Conservation (phyloP, 1,140 invertebrate genomes). For the Drosophila parvula region DNA sequence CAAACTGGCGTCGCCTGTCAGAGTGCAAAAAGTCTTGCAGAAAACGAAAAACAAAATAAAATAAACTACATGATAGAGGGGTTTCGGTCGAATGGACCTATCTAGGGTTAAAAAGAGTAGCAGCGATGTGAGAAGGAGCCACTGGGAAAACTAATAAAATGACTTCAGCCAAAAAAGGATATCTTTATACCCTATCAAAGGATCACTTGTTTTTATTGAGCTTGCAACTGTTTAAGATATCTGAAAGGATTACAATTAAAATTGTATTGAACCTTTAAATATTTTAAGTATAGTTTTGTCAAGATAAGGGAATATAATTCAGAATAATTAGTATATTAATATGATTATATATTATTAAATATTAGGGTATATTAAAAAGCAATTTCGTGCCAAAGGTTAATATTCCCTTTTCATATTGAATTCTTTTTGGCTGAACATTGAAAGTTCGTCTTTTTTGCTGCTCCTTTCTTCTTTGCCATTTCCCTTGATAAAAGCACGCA, state of each 20-base stretch:
- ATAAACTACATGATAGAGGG: conserved; percentile 1
- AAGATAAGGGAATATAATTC: no score
- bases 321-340: no score
- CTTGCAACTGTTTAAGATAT: background rate
- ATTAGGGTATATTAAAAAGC: background rate
- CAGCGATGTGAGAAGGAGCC: background rate
- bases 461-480: background rate
- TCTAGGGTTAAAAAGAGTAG: conserved; percentile 8
- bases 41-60: conserved; percentile 13
- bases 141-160: conserved; percentile 29
- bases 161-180: conserved; percentile 21
- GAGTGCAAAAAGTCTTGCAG: conserved; percentile 9
- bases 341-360: no score
- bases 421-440: background rate
- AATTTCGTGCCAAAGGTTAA: background rate
- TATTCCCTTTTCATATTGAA: background rate
- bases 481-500: conserved; percentile 15
- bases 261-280: no score
- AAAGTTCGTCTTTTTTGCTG: background rate
- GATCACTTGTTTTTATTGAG: background rate
- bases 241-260: no score
- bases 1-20: conserved; percentile 60
- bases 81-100: conserved; percentile 12
- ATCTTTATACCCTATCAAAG: conserved; percentile 7
- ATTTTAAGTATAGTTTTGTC: no score